Conservation (phyloP, 2,888 invertebrate species). For the Charanyca ferruginea region DNA sequence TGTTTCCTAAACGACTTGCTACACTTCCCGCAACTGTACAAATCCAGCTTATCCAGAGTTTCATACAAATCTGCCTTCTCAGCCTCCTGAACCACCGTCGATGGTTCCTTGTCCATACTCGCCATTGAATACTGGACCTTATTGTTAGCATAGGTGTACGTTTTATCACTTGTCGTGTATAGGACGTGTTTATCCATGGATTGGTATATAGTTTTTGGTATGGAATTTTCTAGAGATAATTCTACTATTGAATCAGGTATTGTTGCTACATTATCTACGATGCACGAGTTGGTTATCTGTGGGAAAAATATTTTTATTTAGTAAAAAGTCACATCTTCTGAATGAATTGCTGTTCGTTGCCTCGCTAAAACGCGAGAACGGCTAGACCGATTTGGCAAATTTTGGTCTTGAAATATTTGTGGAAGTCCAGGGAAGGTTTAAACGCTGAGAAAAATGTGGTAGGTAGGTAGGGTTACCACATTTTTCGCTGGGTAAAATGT, state of each 20-base stretch:
- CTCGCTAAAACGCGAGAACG: too few species aligned
- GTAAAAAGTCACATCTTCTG: too few species aligned
- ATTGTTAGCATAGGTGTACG: slow-evolving; percentile 77
- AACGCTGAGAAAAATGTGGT: too few species aligned
- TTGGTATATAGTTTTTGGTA: slow-evolving; percentile 87
- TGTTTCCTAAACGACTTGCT: slow-evolving; percentile 92
- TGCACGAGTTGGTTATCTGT: slow-evolving; percentile 87
- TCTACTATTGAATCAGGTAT: slow-evolving; percentile 89
- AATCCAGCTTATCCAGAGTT: slow-evolving; percentile 78
- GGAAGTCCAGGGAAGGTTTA: too few species aligned
- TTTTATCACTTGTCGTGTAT: slow-evolving; percentile 82
- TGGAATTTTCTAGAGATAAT: slow-evolving; percentile 84
- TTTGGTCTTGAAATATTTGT: too few species aligned
- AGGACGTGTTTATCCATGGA: slow-evolving; percentile 84
- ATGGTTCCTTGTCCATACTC: slow-evolving; percentile 78
- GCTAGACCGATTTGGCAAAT: too few species aligned
- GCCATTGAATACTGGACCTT: slow-evolving; percentile 85
- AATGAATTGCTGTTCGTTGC: too few species aligned
- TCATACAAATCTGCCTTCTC: slow-evolving; percentile 82
- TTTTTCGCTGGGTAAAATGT: too few species aligned
- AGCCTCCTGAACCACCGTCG: slow-evolving; percentile 63
- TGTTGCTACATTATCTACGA: slow-evolving; percentile 85
- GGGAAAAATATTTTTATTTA: too few species aligned
- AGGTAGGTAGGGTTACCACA: too few species aligned
- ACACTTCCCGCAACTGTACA: slow-evolving; percentile 84